Base-by-base conservation (phyloP, 2,797 vertebrate genomes). In the Clarias pachynema region DNA sequence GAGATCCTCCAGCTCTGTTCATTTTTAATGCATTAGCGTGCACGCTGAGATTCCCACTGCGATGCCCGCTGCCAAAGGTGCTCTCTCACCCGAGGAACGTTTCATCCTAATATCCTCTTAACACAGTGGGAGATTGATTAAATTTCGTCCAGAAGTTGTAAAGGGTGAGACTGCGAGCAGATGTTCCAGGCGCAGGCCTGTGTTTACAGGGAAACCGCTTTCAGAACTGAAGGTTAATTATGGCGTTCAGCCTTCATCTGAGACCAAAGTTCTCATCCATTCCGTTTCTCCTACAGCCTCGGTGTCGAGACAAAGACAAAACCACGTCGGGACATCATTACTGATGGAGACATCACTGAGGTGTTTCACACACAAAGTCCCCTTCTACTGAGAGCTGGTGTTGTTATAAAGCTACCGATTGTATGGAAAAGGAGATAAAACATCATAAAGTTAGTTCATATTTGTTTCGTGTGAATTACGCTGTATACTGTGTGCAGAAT, bases 181-280 rank as follows among this genome's bases (percentile, higher is more conserved):
- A 90, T 92, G 91, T 92, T 92, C 86, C 87, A 88, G 88, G 80
- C 90, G 91, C 87, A 90, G 82, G 70, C 16, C 31, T 70, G 88
- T 89, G 87, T 89, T 91, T 89, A 89, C 87, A 86, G 83, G 82
- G 86, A 86, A 59, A 60, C 37, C 8, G 82, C 0, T 79, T 89
- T 84, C 14, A 65, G 84, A 87, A 91, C 85, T 92, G 91, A 94
- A 93, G 92, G 93, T 93, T 93, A 93, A 93, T 91, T 89, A 90
- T 89, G 65, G 81, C 1, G 18, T 77, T 1, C 5, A 12, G 18
- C 56, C 56, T 22, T 78, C 74, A 59, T 59, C 74, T 60, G 74
- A 60, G 56, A 78, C 56, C 56, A 34, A 34, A 59, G 18, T 59
- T 75, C 73, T 56, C 16, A 16, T 75, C 18, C 56, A 56, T 20